phyloP scores from a whole-genome alignment of 2,797 vertebrate genomes.

The Salarias fasciatus region DNA sequence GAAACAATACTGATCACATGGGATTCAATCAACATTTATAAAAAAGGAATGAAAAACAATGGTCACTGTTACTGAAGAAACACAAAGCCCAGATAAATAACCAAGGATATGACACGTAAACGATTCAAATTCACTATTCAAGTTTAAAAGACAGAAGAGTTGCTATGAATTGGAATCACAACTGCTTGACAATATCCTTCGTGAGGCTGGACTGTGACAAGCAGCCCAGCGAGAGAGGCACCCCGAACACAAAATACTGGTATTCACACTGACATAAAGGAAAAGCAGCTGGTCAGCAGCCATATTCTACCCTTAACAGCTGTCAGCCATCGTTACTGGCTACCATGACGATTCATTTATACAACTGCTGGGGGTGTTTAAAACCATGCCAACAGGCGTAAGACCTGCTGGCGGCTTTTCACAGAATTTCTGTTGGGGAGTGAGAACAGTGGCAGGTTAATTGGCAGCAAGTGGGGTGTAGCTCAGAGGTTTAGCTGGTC shows the following conservation, averaged over 20 bases:
- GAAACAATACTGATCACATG: too few species aligned
- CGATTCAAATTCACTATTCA: too few species aligned
- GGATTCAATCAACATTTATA: too few species aligned
- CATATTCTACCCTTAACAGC: slow-evolving; percentile 32
- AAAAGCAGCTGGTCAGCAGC: slow-evolving; percentile 49
- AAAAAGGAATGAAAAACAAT: too few species aligned
- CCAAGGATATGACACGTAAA: too few species aligned
- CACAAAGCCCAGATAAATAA: too few species aligned
- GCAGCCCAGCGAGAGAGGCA: background rate
- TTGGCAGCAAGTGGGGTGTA: background rate
- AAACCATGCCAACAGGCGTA: slow-evolving; percentile 16
- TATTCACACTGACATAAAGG: background rate
- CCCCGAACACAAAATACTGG: slow-evolving; percentile 23
- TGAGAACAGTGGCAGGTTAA: slow-evolving; percentile 8
- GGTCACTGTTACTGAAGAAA: too few species aligned
- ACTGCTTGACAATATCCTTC: background rate
- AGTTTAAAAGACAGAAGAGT: too few species aligned
- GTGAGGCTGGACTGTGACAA: background rate
- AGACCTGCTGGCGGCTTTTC: slow-evolving; percentile 15
- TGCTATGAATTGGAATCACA: background rate
- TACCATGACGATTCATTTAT: slow-evolving; percentile 39
- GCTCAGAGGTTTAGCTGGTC: slow-evolving; percentile 19
- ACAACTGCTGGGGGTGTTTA: slow-evolving; percentile 34
- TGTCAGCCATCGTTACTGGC: slow-evolving; percentile 31
- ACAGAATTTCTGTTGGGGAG: slow-evolving; percentile 12